phyloP scores from a whole-genome alignment of 2,888 invertebrate species.

The Pandemis heparana region DNA sequence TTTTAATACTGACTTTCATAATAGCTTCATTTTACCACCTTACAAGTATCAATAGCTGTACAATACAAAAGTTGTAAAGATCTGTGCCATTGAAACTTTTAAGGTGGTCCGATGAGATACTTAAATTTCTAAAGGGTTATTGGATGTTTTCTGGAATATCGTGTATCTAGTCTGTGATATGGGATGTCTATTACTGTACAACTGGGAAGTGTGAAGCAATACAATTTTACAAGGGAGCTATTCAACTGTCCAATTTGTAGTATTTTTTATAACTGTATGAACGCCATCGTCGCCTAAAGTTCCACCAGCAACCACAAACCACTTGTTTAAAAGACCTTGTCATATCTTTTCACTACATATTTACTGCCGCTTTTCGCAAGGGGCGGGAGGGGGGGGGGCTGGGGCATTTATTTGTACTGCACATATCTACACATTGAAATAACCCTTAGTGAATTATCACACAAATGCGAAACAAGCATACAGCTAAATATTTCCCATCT shows the following conservation, averaged over 20 bases:
- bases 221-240: slow-evolving; percentile 9
- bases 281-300: neutral
- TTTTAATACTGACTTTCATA: neutral
- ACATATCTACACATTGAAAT: no score
- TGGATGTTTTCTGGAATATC: slow-evolving; percentile 47
- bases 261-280: neutral
- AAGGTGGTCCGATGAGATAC: slow-evolving; percentile 20
- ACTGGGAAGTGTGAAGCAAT: slow-evolving; percentile 26
- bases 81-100: slow-evolving; percentile 31
- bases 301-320: neutral
- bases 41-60: slow-evolving; percentile 19
- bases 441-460: no score
- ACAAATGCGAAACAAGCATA: no score
- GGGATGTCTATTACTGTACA: slow-evolving; percentile 56
- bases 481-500: no score
- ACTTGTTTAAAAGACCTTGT: no score
- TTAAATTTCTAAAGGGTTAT: slow-evolving; percentile 39
- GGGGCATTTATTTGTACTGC: no score
- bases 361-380: no score
- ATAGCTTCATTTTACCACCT: slow-evolving; percentile 3
- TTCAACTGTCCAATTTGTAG: neutral
- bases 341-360: no score
- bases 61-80: slow-evolving; percentile 18
- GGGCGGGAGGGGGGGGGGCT: no score
- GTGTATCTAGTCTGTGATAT: slow-evolving; percentile 80